Conservation (phyloP, 1,140 invertebrate genomes). For the Trichogramma pretiosum region DNA sequence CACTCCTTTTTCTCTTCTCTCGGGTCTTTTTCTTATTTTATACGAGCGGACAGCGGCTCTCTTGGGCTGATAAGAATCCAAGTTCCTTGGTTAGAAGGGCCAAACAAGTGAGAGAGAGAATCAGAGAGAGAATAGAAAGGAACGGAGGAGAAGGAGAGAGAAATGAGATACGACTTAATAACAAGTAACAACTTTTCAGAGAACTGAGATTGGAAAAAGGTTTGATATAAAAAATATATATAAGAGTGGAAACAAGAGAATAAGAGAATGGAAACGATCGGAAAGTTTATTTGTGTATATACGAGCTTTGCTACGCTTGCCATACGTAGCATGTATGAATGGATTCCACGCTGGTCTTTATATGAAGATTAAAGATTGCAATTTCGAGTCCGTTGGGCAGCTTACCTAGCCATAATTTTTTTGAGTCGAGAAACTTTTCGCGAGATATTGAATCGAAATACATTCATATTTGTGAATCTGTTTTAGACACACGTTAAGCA, state of each 20-base stretch:
- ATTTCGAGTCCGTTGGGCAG: too few relatives aligned
- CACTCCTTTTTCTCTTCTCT: constrained; percentile 12
- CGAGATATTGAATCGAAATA: too few relatives aligned
- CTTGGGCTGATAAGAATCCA: constrained; percentile 13
- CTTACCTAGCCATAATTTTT: too few relatives aligned
- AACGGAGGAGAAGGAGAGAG: neutral
- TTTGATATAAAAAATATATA: neutral
- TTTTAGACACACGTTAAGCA: too few relatives aligned
- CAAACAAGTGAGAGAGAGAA: constrained; percentile 11
- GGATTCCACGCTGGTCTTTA: too few relatives aligned
- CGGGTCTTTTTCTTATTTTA: constrained; percentile 13
- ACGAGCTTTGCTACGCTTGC: neutral
- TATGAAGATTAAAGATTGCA: too few relatives aligned
- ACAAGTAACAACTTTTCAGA: constrained; percentile 19
- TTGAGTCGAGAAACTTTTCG: too few relatives aligned
- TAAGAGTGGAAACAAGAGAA: neutral
- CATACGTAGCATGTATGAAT: neutral
- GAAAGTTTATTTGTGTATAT: constrained; percentile 15
- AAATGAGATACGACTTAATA: constrained; percentile 25
- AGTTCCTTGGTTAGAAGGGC: too few relatives aligned
- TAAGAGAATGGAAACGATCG: constrained; percentile 13
- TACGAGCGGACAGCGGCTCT: neutral
- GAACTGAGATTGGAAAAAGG: constrained; percentile 14
- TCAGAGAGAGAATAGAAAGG: too few relatives aligned
- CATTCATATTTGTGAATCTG: too few relatives aligned